A percentile compares a stretch with the other conserved stretches of the same genome.
These are phyloP conservation scores for Pica pica DNA, from an alignment of 2,113 vertebrate genomes.

Conservation along the genomic window DNA sequence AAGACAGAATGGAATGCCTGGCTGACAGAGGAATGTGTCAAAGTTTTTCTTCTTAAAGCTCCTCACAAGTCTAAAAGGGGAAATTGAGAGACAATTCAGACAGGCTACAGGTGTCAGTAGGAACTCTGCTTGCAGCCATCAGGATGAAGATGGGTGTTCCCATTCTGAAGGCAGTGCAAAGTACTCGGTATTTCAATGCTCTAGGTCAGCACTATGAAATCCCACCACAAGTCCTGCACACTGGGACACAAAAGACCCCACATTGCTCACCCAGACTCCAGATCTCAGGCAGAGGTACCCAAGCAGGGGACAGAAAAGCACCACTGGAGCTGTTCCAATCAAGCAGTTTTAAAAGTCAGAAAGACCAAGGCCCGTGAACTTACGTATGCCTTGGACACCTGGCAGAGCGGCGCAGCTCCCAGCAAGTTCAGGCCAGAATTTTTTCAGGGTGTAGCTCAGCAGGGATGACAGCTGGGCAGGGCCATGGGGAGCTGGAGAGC, in stretches of 20 bases:
- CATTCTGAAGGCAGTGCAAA: background rate
- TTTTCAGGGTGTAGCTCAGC: background rate
- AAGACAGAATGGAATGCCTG: background rate
- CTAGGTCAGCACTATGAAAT: background rate
- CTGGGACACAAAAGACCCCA: background rate
- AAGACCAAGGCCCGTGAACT: background rate
- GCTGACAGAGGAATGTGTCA: background rate
- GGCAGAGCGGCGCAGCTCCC: background rate
- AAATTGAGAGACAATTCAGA: background rate
- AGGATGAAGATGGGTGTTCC: background rate
- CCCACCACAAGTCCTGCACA: background rate
- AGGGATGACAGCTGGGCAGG: rapidly evolving
- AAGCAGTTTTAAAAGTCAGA: background rate
- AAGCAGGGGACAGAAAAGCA: background rate
- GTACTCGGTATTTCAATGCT: rapidly evolving
- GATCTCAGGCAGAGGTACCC: background rate
- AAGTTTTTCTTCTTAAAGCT: background rate
- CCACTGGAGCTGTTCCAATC: background rate
- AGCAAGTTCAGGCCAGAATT: background rate
- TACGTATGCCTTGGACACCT: background rate
- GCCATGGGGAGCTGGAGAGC: background rate
- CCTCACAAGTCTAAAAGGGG: background rate
- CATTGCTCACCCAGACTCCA: too few relatives aligned
- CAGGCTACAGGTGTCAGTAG: background rate
- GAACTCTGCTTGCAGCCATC: background rate